phyloP scores from a whole-genome alignment of 2,797 vertebrate species.

The Scomberomorus guttatus region DNA sequence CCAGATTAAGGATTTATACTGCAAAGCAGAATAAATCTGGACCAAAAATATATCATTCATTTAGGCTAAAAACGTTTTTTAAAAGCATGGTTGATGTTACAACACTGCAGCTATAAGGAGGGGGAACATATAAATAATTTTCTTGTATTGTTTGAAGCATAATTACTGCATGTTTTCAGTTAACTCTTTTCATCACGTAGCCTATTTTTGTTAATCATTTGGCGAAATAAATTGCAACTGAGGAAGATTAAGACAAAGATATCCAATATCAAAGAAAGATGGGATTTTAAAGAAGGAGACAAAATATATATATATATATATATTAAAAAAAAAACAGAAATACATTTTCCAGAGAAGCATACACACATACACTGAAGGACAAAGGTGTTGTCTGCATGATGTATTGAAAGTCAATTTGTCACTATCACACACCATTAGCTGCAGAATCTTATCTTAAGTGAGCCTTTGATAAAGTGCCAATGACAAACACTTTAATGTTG shows the following conservation, averaged over 20 bases:
- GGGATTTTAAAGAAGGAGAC: constrained; percentile 24
- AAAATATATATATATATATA: constrained; percentile 48
- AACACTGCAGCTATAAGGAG: constrained; percentile 33
- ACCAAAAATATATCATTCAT: constrained; percentile 55
- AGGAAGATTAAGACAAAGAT: constrained; percentile 45
- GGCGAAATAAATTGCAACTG: constrained; percentile 56
- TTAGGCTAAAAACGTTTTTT: constrained; percentile 41
- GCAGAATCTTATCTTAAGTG: constrained; percentile 79
- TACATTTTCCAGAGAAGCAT: constrained; percentile 38
- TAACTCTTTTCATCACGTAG: constrained; percentile 43
- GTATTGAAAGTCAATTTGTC: constrained; percentile 82
- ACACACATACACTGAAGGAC: constrained; percentile 47
- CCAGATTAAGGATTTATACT: constrained; percentile 65
- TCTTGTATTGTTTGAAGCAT: constrained; percentile 41
- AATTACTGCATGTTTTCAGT: constrained; percentile 64
- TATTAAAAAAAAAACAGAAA: constrained; percentile 34
- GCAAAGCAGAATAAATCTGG: constrained; percentile 49
- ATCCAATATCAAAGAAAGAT: constrained; percentile 25
- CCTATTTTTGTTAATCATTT: constrained; percentile 55
- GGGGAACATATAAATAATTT: constrained; percentile 37
- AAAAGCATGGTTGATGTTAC: constrained; percentile 44
- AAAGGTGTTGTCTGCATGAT: constrained; percentile 56
- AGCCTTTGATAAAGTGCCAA: constrained; percentile 81
- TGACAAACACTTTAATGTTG: constrained; percentile 82
- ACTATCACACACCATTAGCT: constrained; percentile 75